Percentiles rank a stretch among this genome's conserved stretches.
phyloP scores from a whole-genome alignment of 2,888 invertebrate genomes.

The Trissolcus japonicus region DNA sequence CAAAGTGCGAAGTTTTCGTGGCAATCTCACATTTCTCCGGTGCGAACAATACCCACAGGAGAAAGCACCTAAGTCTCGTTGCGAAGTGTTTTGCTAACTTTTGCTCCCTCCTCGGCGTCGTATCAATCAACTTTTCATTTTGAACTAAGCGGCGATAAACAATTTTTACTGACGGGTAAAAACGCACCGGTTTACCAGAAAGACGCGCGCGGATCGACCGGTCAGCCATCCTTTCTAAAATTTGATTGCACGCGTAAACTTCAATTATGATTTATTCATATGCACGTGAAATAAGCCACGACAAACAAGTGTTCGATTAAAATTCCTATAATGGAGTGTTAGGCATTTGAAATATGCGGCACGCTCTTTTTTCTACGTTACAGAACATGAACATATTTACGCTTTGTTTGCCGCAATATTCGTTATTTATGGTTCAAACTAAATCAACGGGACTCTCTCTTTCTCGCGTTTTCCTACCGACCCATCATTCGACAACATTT shows the following conservation, averaged over 20 bases:
- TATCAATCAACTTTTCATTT: conserved; percentile 5
- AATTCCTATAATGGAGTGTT: conserved; percentile 35
- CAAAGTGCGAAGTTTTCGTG: conserved; percentile 14
- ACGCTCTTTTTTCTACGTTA: conserved; percentile 22
- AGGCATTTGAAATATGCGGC: conserved; percentile 42
- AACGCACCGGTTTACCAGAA: no score
- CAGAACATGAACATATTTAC: conserved; percentile 46
- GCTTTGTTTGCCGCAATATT: conserved; percentile 50
- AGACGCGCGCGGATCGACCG: background rate
- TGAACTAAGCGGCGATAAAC: no score
- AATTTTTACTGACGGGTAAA: no score
- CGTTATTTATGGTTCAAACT: conserved; percentile 42
- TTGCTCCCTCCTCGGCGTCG: no score
- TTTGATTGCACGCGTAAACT: conserved; percentile 11
- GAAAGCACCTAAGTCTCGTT: conserved; percentile 18
- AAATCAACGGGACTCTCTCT: conserved; percentile 45
- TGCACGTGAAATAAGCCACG: conserved; percentile 9
- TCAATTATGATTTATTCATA: conserved; percentile 29
- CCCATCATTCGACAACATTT: conserved; percentile 1
- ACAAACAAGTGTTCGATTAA: conserved; percentile 32
- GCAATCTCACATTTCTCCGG: conserved; percentile 28
- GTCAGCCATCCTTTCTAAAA: background rate
- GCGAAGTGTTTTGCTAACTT: no score
- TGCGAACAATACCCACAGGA: conserved; percentile 8
- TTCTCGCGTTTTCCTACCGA: conserved; percentile 8